Percentiles rank a stretch among this genome's conserved stretches.
These are phyloP conservation scores for Mirza zaza DNA, from an alignment of 2,113 vertebrate species.

Conservation along the genomic window DNA sequence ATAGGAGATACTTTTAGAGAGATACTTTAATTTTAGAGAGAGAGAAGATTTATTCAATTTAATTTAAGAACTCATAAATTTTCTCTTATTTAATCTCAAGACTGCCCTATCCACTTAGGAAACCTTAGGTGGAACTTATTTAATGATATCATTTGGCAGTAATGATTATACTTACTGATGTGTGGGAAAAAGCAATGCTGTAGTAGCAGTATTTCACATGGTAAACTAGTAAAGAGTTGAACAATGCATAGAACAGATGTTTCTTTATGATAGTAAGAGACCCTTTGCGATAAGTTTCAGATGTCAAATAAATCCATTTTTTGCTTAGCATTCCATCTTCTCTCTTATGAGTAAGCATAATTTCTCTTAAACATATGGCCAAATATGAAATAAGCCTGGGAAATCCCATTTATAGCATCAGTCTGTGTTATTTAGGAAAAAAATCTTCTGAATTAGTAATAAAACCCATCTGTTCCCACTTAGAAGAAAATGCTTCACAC, in stretches of 20 bases:
- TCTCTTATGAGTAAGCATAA: conserved; percentile 66
- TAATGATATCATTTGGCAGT: neutral
- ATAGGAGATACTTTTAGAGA: neutral
- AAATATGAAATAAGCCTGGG: conserved; percentile 52
- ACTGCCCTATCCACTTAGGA: neutral
- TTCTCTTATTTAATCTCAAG: neutral
- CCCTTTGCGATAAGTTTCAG: neutral
- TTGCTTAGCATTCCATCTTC: conserved; percentile 28
- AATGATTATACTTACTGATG: neutral
- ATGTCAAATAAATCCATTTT: conserved; percentile 45
- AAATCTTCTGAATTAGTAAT: conserved; percentile 59
- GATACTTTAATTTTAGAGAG: neutral
- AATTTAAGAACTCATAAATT: neutral
- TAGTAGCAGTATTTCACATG: neutral
- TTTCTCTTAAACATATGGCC: conserved; percentile 67
- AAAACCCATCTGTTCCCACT: conserved; percentile 67
- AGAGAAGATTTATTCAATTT: neutral
- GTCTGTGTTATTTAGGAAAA: neutral
- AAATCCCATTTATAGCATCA: conserved; percentile 65
- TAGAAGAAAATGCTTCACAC: conserved; percentile 50
- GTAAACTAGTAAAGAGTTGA: neutral
- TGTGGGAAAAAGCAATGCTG: neutral
- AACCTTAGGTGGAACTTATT: neutral
- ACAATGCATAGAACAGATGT: conserved; percentile 6
- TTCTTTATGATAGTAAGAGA: conserved; percentile 25